Evolutionary conservation across 2,113 vertebrate genomes (phyloP), one percentile per base, ranked within the genome.

Genomic region (Pteronura brasiliensis): DNA sequence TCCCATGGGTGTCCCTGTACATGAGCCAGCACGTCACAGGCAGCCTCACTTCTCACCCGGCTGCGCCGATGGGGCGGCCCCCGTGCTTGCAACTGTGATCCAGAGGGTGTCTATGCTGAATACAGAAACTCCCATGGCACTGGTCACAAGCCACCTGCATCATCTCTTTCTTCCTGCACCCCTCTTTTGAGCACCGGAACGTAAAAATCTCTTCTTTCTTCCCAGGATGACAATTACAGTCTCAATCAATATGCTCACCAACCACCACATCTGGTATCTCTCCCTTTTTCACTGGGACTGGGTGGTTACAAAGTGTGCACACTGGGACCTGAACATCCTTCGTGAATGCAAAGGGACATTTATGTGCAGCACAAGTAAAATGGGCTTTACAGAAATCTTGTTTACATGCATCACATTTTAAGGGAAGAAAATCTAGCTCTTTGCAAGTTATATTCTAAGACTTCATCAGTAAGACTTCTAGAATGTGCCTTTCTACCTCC

Each of bases 161-260:
- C 99, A 99, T 99, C 98, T 99, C 99, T 96, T 99, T 99, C 98
- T 99, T 99, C 98, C 99, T 99, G 98, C 99, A 99, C 55, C 99
- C 99, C 14, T 99, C 98, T 95, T 99, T 99, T 8, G 99, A 99
- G 96, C 99, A 99, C 71, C 98, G 99, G 98, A 99, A 99, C 55
- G 98, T 99, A 82, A 99, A 99, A 93, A 99, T 99, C 99, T 99
- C n/a, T n/a, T n/a, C n/a, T n/a, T n/a, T n/a, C n/a, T n/a, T n/a
- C n/a, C n/a, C n/a, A n/a, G n/a, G n/a, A n/a, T n/a, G n/a, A n/a
- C n/a, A n/a, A n/a, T n/a, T n/a, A n/a, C n/a, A n/a, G n/a, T n/a
- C n/a, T n/a, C n/a, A n/a, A n/a, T n/a, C n/a, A n/a, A n/a, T n/a
- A n/a, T n/a, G n/a, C n/a, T n/a, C n/a, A n/a, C n/a, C n/a, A n/a